phyloP scores from a whole-genome alignment of 2,888 invertebrate genomes.

The Diploptera punctata region DNA sequence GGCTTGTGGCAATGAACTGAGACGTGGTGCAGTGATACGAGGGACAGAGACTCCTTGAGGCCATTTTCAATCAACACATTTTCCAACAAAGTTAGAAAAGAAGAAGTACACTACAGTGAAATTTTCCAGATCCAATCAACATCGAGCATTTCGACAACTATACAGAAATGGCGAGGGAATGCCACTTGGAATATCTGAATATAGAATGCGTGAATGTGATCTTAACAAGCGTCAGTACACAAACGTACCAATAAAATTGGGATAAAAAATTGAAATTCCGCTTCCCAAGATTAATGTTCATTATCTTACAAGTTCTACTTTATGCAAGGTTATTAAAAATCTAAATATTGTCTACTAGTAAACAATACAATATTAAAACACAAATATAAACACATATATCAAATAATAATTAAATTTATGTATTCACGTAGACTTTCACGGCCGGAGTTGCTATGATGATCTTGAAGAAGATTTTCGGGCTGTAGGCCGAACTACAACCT shows the following conservation, averaged over 20 bases:
- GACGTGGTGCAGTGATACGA: background rate
- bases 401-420: no score
- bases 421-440: no score
- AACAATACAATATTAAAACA: no score
- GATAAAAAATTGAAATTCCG: no score
- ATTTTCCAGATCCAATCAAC: constrained; percentile 18
- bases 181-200: background rate
- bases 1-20: constrained; percentile 17
- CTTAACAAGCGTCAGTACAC: background rate
- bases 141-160: constrained; percentile 6
- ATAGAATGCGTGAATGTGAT: background rate
- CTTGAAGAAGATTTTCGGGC: no score
- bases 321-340: no score
- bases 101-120: constrained; percentile 13
- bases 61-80: constrained; percentile 24
- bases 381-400: no score
- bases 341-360: no score
- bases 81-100: constrained; percentile 17
- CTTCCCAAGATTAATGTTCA: no score
- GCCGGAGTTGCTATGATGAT: no score
- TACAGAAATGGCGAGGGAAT: background rate
- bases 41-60: constrained; percentile 17
- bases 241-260: background rate
- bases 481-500: no score
- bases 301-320: no score